Conservation (phyloP, 2,888 invertebrate species). For the Augiades crinisus region DNA sequence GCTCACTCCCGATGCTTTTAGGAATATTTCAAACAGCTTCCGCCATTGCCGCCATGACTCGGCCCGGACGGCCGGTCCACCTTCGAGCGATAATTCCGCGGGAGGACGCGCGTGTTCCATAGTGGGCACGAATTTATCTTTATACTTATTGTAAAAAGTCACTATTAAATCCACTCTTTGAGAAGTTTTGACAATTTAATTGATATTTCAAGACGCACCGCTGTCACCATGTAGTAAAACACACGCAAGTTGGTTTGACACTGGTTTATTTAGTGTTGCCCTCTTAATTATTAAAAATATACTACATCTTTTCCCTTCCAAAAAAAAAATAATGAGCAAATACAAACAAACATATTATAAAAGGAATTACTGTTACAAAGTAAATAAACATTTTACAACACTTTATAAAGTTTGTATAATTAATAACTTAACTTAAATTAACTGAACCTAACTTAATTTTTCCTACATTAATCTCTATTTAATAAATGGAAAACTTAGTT, state of each 20-base stretch:
- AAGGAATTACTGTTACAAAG: neutral
- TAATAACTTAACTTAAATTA: too few relatives aligned
- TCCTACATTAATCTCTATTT: too few relatives aligned
- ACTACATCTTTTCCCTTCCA: neutral
- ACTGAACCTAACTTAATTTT: too few relatives aligned
- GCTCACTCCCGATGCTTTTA: constrained; percentile 33
- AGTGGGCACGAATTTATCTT: neutral
- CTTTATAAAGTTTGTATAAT: neutral
- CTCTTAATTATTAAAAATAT: neutral
- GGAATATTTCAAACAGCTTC: constrained; percentile 26
- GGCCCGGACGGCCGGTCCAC: constrained; percentile 23
- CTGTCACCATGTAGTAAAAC: constrained; percentile 26
- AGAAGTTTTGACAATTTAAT: neutral
- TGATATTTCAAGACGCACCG: neutral
- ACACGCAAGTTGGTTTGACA: too few relatives aligned
- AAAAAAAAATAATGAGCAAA: too few relatives aligned
- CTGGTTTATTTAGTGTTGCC: too few relatives aligned
- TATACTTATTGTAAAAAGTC: neutral
- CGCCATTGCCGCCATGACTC: constrained; percentile 31
- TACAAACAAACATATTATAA: neutral
- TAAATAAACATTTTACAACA: too few relatives aligned
- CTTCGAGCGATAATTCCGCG: constrained; percentile 26
- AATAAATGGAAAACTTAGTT: too few relatives aligned
- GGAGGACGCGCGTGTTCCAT: constrained; percentile 32
- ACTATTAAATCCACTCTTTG: neutral